Base-by-base conservation (phyloP, 2,888 invertebrate genomes). In the Eugnorisma glareosa region DNA sequence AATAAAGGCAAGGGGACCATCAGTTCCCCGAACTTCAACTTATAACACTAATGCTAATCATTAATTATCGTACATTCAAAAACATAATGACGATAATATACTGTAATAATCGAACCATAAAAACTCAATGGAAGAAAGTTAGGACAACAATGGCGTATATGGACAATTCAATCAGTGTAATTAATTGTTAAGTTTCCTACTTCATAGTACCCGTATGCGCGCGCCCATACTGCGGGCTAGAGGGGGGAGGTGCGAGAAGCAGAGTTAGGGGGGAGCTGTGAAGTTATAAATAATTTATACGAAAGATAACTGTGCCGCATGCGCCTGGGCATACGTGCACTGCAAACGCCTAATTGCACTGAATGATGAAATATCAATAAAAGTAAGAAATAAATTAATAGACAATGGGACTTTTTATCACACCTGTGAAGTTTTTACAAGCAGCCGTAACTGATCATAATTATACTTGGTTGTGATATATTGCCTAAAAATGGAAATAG, bases 111-210 rank as follows among this genome's bases (percentile, higher is more conserved):
- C 67, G 85, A 86, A 80, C 76, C 81, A 89, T 89, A 90, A 91
- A 91, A 92, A 89, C 83, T 73, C 78, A 86, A 88, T 89, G 89
- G 86, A 88, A 88, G 86, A 86, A 86, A 89, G 84, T 86, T 86
- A 86, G 84, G 86, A 86, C 82, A 88, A 94, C 94, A 95, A 95
- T 94, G 84, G 92, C 84, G 82, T 86, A 88, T 93, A 90, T n/a
- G n/a, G 92, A 91, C 86, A 89, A 91, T 92, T 93, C 93, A 94
- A 95, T 95, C 94, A 91, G 90, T 90, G 92, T 91, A 89, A 93
- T 94, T 94, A 94, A 93, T 94, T 92, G 91, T 90, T 86, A 82
- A 89, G 89, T 91, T 93, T 93, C 93, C 91, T 92, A 89, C 86
- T 90, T 92, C 88, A 89, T 91, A 87, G 90, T 75, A 85, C 94